A percentile compares a stretch with the other conserved stretches of the same genome.
Conservation (phyloP, 2,888 invertebrate species). For the Leucozona laternaria region DNA sequence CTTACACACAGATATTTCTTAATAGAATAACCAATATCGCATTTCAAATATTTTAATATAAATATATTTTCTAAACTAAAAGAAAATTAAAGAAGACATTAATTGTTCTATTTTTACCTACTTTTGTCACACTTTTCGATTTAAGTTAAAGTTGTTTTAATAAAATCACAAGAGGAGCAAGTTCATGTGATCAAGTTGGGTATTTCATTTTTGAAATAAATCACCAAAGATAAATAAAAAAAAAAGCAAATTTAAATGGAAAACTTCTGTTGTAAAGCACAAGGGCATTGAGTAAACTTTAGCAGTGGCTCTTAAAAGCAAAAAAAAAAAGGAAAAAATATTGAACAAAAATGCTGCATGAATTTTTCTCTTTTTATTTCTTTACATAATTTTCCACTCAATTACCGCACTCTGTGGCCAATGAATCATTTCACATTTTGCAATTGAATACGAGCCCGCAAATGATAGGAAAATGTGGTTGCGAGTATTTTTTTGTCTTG, state of each 20-base stretch:
- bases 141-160: too few species aligned
- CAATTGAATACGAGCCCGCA: constrained; percentile 32
- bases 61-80: too few species aligned
- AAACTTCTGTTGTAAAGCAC: constrained; percentile 22
- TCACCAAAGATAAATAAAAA: neutral
- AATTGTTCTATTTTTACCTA: too few species aligned
- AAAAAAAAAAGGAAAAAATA: neutral
- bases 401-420: constrained; percentile 41
- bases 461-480: constrained; percentile 30
- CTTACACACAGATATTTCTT: too few species aligned
- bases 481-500: neutral
- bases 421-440: constrained; percentile 36
- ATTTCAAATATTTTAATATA: too few species aligned
- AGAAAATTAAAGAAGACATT: too few species aligned
- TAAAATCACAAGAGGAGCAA: too few species aligned
- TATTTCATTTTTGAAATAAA: neutral
- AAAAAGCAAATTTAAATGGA: constrained; percentile 14
- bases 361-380: neutral
- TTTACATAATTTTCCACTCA: constrained; percentile 29
- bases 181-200: too few species aligned
- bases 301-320: neutral
- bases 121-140: too few species aligned
- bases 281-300: constrained; percentile 13
- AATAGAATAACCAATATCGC: too few species aligned
- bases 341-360: neutral